Conservation (phyloP, 2,113 vertebrate species). For the Phycodurus eques region DNA sequence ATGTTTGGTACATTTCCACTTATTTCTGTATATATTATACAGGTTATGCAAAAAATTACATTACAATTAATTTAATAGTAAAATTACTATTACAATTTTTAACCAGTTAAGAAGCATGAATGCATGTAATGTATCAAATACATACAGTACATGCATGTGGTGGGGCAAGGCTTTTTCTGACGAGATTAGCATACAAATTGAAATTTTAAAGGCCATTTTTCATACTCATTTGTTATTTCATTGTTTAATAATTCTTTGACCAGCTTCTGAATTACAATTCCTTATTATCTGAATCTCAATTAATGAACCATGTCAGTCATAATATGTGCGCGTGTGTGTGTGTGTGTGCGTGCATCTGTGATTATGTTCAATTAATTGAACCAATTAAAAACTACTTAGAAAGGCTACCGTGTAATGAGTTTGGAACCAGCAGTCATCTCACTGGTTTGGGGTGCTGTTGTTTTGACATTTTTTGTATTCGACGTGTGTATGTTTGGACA, state of each 20-base stretch:
- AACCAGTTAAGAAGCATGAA: neutral
- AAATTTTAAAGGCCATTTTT: neutral
- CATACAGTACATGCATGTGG: neutral
- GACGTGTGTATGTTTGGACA: neutral
- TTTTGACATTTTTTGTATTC: neutral
- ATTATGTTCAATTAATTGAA: constrained; percentile 1
- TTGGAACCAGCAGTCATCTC: neutral
- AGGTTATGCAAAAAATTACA: too few species aligned
- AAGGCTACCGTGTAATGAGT: neutral
- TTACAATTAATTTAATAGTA: too few species aligned
- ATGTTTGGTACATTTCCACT: too few species aligned
- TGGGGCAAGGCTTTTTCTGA: neutral
- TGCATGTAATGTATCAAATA: neutral
- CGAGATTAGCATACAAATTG: neutral
- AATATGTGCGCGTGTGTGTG: neutral
- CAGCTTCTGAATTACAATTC: constrained; percentile 1
- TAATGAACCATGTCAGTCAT: neutral
- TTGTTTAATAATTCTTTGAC: neutral
- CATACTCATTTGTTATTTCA: neutral
- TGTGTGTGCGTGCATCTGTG: neutral
- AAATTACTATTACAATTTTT: neutral
- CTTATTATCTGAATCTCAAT: neutral
- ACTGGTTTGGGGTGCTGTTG: neutral
- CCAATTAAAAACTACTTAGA: neutral
- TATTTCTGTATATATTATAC: too few species aligned